phyloP scores from a whole-genome alignment of 2,113 vertebrate species.

The Macroglossus sobrinus region DNA sequence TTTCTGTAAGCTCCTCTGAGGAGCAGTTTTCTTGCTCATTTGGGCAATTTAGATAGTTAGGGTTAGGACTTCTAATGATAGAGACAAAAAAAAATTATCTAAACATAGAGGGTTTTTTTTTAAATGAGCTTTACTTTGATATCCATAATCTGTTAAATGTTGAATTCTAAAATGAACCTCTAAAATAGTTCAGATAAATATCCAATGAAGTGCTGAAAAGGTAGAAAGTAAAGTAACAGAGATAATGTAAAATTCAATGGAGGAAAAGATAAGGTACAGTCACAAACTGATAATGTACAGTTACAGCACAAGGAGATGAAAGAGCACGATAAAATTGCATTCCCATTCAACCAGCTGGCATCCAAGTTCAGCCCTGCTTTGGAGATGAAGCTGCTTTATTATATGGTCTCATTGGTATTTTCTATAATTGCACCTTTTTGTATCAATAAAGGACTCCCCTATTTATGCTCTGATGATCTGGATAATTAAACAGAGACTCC shows the following conservation, averaged over 20 bases:
- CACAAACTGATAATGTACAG: background rate
- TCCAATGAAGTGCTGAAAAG: background rate
- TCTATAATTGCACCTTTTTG: background rate
- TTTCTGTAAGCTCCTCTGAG: background rate
- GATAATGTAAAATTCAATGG: conserved; percentile 49
- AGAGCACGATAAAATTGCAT: background rate
- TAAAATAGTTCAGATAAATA: conserved; percentile 60
- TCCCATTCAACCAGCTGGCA: background rate
- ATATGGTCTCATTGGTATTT: background rate
- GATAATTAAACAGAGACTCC: background rate
- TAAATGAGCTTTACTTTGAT: conserved; percentile 37
- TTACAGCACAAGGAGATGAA: background rate
- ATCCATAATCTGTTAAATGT: conserved; percentile 26
- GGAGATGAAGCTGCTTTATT: background rate
- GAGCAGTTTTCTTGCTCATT: background rate
- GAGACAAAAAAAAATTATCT: background rate
- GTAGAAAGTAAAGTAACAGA: conserved; percentile 42
- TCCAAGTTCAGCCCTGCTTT: background rate
- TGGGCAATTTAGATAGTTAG: background rate
- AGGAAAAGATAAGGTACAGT: conserved; percentile 59
- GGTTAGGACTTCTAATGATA: background rate
- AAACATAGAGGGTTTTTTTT: background rate
- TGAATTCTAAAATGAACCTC: conserved; percentile 50
- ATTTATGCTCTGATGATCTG: background rate
- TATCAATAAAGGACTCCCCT: background rate